Evolutionary conservation across 2,113 vertebrate genomes (phyloP).

Genomic region (Anhinga rufa): DNA sequence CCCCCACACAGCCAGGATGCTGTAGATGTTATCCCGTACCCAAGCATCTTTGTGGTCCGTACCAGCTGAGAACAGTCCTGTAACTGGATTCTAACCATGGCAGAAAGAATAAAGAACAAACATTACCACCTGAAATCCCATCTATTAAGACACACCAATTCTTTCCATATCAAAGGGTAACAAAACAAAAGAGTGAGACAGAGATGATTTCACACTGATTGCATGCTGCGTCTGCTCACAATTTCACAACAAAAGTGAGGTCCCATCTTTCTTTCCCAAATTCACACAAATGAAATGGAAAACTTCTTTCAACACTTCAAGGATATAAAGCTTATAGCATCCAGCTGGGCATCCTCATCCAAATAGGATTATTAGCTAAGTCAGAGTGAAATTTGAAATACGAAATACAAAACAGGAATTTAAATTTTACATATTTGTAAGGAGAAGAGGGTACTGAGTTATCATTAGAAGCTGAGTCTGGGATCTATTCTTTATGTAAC

Average conservation of each 20-base stretch:
- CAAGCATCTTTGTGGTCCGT: slow-evolving; percentile 90
- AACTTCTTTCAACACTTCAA: neutral
- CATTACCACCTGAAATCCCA: neutral
- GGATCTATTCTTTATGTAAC: neutral
- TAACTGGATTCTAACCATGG: slow-evolving; percentile 86
- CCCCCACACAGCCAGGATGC: slow-evolving; percentile 93
- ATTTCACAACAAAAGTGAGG: neutral
- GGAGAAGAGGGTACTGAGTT: neutral
- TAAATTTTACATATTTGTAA: neutral
- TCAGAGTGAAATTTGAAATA: neutral
- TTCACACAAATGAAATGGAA: neutral
- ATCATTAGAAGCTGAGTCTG: neutral
- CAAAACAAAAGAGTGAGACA: neutral
- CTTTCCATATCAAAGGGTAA: neutral
- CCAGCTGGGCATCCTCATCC: neutral
- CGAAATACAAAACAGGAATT: neutral
- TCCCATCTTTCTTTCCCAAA: neutral
- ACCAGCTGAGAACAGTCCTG: slow-evolving; percentile 89
- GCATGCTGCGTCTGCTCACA: fast-evolving
- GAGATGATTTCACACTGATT: neutral
- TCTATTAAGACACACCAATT: neutral
- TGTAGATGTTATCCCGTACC: slow-evolving; percentile 97
- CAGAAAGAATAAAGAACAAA: neutral
- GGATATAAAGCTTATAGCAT: neutral
- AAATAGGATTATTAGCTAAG: neutral